Base-by-base conservation (phyloP, 2,113 vertebrate species). In the Deroptyus accipitrinus region DNA sequence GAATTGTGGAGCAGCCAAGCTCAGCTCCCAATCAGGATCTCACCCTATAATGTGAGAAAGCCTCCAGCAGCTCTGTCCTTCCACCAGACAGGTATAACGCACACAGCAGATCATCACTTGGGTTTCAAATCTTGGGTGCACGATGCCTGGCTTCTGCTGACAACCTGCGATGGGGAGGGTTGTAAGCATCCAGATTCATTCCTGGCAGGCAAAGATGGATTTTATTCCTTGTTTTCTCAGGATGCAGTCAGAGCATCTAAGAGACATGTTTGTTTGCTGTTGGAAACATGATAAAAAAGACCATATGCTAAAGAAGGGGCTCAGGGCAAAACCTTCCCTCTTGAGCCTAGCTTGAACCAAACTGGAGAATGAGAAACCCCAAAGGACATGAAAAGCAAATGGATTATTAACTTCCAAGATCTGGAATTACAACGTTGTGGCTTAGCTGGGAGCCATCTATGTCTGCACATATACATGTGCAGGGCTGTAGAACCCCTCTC, bases 1-100 rank as follows among this genome's bases (percentile, higher is more conserved):
- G 79, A 94, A 90, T 5, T 20, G 22, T 7, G 5, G 7, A 94
- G 73, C 83, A 67, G 70, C 70, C 3, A 7, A 94, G 82, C 96
- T 92, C 69, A 25, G 91, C 89, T 86, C 89, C 89, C 72, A 41
- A 35, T 17, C 75, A 54, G 59, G 31, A 81, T 89, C 83, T 89
- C 94, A 66, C 66, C 91, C 84, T 14, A 22, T 5, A 23, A 70
- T 1, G 79, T 59, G 87, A 73, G 68, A 87, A 86, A 84, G 49
- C 52, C 94, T 93, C 95, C 94, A 41, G 94, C 84, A 39, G 84
- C 77, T 87, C 93, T 55, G 27, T 5, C 91, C 95, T 55, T 7
- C 62, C 79, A 27, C 57, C 88, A 69, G 73, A 37, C 94, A 96
- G 86, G 86, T 95, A 84, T 25, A 30, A 31, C n/a, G 3, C 61